These are phyloP conservation scores for Kryptopterus vitreolus DNA, from an alignment of 2,797 vertebrate species.

Conservation along the genomic window DNA sequence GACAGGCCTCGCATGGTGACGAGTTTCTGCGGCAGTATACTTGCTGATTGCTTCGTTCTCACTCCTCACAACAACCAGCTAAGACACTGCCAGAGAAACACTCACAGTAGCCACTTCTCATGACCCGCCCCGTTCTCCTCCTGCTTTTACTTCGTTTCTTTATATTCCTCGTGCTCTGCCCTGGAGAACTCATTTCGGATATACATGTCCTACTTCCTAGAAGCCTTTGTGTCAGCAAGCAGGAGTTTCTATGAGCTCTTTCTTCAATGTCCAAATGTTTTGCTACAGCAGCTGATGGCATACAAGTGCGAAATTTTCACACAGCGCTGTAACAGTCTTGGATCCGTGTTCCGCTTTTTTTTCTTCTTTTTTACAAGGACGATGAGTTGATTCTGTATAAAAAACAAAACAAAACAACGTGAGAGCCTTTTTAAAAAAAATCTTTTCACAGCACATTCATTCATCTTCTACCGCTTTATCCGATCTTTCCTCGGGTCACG, in stretches of 20 bases:
- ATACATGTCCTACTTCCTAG: conserved; percentile 24
- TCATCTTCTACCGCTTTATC: too few relatives aligned
- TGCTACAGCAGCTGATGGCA: conserved; percentile 16
- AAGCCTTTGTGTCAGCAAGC: conserved; percentile 11
- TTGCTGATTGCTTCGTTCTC: conserved; percentile 99
- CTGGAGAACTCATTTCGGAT: conserved; percentile 15
- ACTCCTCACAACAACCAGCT: conserved; percentile 99
- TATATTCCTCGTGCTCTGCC: background rate
- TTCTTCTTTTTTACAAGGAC: conserved; percentile 13
- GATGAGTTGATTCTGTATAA: conserved; percentile 22
- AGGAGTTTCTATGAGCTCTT: conserved; percentile 20
- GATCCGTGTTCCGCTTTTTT: conserved; percentile 38
- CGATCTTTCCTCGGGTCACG: too few relatives aligned
- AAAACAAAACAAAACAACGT: background rate
- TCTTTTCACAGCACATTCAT: too few relatives aligned
- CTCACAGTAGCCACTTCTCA: conserved; percentile 82
- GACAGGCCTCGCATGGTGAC: conserved; percentile 77
- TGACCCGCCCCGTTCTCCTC: conserved; percentile 31
- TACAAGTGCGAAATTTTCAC: conserved; percentile 28
- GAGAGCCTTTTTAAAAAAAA: too few relatives aligned
- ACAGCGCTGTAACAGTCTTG: conserved; percentile 1
- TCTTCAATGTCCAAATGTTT: conserved; percentile 26
- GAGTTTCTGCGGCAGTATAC: conserved; percentile 99
- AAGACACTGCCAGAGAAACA: conserved; percentile 99
- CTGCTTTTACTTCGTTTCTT: conserved; percentile 20